Percentiles rank a stretch among this genome's conserved stretches.
phyloP scores from a whole-genome alignment of 2,113 vertebrate species.

The Delphinus delphis region DNA sequence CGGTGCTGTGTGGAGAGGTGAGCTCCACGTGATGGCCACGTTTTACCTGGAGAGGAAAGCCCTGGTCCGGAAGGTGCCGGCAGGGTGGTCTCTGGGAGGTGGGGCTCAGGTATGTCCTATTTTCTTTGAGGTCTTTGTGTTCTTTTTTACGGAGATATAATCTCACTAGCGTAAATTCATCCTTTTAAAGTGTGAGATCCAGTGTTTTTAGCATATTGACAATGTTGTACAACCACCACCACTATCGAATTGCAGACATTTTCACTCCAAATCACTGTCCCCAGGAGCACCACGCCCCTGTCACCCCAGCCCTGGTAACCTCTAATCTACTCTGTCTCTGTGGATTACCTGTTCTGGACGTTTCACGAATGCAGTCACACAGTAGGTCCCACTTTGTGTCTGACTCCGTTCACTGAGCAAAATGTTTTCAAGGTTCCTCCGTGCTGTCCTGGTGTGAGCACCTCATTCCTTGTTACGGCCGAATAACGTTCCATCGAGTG shows the following conservation, averaged over 20 bases:
- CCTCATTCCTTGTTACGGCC: rapidly evolving
- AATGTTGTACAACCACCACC: not conserved
- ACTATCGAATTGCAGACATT: not conserved
- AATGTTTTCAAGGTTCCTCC: rapidly evolving
- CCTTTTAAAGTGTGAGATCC: not conserved
- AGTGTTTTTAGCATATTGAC: too few species aligned
- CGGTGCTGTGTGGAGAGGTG: not conserved
- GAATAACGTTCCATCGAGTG: rapidly evolving
- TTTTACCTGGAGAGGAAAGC: too few species aligned
- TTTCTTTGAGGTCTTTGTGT: too few species aligned
- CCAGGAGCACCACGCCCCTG: rapidly evolving
- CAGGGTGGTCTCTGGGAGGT: rapidly evolving
- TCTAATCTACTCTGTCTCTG: not conserved
- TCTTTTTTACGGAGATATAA: not conserved
- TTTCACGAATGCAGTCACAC: not conserved
- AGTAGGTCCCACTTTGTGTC: rapidly evolving
- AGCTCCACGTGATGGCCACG: rapidly evolving
- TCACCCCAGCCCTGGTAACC: rapidly evolving
- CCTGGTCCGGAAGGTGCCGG: not conserved
- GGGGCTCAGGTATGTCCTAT: not conserved
- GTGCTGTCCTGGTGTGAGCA: rapidly evolving
- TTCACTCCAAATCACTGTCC: too few species aligned
- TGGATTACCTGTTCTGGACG: rapidly evolving
- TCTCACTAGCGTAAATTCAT: not conserved
- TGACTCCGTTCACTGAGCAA: not conserved